A percentile compares a stretch with the other conserved stretches of the same genome.
These are phyloP conservation scores for Scaptomyza graminum DNA, from an alignment of 1,140 invertebrate genomes.

Conservation along the genomic window DNA sequence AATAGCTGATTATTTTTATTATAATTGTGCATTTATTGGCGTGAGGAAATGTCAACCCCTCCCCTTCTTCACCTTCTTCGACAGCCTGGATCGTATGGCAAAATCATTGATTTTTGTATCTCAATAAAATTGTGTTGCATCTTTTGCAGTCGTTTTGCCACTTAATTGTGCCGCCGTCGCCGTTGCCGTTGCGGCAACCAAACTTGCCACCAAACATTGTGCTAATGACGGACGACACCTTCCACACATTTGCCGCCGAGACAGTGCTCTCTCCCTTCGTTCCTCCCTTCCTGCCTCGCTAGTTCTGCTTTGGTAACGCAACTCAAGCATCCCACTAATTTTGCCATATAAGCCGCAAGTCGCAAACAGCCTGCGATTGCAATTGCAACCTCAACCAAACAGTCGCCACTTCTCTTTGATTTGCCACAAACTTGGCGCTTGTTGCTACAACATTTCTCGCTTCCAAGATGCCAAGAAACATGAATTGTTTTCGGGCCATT, in stretches of 20 bases:
- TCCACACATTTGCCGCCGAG: slow-evolving; percentile 13
- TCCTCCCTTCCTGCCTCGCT: background rate
- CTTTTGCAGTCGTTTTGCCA: slow-evolving; percentile 33
- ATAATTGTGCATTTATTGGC: slow-evolving; percentile 80
- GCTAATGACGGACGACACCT: slow-evolving; percentile 80
- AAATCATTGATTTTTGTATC: slow-evolving; percentile 34
- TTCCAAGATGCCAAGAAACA: slow-evolving; percentile 10
- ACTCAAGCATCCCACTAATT: slow-evolving; percentile 79
- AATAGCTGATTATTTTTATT: slow-evolving; percentile 76
- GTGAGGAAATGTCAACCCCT: slow-evolving; percentile 61
- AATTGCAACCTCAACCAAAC: slow-evolving; percentile 19
- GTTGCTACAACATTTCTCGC: slow-evolving; percentile 78
- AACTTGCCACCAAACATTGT: slow-evolving; percentile 33
- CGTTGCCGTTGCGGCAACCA: too few relatives aligned
- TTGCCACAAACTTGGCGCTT: slow-evolving; percentile 77
- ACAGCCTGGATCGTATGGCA: slow-evolving; percentile 42
- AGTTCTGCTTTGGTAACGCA: slow-evolving; percentile 14
- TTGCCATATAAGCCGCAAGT: slow-evolving; percentile 76
- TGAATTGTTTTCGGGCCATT: slow-evolving; percentile 35
- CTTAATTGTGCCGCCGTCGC: slow-evolving; percentile 24
- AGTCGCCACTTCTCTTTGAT: slow-evolving; percentile 55
- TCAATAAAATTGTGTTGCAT: slow-evolving; percentile 23
- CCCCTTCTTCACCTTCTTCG: slow-evolving; percentile 45
- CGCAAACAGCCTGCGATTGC: slow-evolving; percentile 44
- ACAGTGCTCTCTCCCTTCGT: background rate